Conservation (phyloP, 2,888 invertebrate species). For the Euphydryas editha region DNA sequence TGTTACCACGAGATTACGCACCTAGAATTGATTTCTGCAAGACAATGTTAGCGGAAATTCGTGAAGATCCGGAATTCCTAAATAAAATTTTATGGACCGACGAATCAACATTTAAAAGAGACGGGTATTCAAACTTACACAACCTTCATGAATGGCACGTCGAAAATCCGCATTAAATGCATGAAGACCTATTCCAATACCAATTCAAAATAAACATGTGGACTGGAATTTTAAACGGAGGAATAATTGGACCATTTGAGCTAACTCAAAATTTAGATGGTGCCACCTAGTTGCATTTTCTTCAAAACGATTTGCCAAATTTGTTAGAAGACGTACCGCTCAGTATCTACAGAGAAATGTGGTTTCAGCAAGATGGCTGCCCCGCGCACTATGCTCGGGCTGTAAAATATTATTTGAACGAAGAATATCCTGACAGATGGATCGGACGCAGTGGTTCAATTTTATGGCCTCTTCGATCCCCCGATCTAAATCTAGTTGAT, state of each 20-base stretch:
- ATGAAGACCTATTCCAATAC: conserved; percentile 43
- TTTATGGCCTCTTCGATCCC: conserved; percentile 35
- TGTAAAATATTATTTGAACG: not conserved
- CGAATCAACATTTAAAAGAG: conserved; percentile 41
- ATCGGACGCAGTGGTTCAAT: conserved; percentile 35
- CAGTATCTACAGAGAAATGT: conserved; percentile 16
- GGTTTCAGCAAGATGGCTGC: conserved; percentile 28
- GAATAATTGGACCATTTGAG: conserved; percentile 43
- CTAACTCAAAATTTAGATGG: conserved; percentile 36
- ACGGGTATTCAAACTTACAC: conserved; percentile 43
- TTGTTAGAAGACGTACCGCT: conserved; percentile 27
- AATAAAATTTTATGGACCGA: conserved; percentile 41
- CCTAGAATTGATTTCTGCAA: conserved; percentile 37
- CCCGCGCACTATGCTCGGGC: not conserved
- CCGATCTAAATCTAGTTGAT: conserved; percentile 29
- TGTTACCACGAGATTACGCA: conserved; percentile 35
- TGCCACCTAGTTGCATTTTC: conserved; percentile 32
- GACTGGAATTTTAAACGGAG: conserved; percentile 44
- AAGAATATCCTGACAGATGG: conserved; percentile 29
- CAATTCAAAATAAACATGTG: conserved; percentile 44
- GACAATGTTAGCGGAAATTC: conserved; percentile 34
- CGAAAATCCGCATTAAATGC: conserved; percentile 41
- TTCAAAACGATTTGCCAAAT: conserved; percentile 28
- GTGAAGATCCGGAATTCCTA: conserved; percentile 39
- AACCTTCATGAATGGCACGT: conserved; percentile 38